These are phyloP conservation scores for Aeoliscus strigatus DNA, from an alignment of 2,797 vertebrate species.

Conservation along the genomic window DNA sequence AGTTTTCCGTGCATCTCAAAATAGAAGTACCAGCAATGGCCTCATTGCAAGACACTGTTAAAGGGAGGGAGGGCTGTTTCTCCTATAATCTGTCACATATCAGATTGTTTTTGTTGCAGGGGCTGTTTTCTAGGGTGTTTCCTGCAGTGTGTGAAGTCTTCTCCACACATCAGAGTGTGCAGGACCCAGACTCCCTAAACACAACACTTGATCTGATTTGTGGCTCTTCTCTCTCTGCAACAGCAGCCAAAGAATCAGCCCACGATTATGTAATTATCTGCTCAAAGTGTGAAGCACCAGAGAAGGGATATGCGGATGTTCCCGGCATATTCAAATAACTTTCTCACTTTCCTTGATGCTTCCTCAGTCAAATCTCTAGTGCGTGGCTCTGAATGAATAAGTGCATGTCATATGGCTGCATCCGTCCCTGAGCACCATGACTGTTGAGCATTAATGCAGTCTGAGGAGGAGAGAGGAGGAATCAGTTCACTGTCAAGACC, in stretches of 20 bases:
- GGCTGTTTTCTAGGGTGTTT: no score
- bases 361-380: conserved; percentile 20
- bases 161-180: no score
- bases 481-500: conserved; percentile 2
- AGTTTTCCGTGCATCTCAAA: conserved; percentile 61
- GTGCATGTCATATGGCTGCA: conserved; percentile 15
- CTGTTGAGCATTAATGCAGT: conserved; percentile 14
- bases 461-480: conserved; percentile 9
- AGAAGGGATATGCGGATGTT: conserved; percentile 8
- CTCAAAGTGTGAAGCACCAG: conserved; percentile 16
- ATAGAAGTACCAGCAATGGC: conserved; percentile 61
- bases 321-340: conserved; percentile 24
- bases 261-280: conserved; percentile 28
- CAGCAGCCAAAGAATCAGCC: conserved; percentile 9
- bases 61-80: conserved; percentile 14
- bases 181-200: no score
- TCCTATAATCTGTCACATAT: not conserved
- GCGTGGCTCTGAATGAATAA: conserved; percentile 32
- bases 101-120: no score
- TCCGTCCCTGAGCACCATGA: conserved; percentile 2
- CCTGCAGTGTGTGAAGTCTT: no score
- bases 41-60: conserved; percentile 49
- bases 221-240: not conserved
- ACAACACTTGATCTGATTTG: not conserved
- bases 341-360: conserved; percentile 36